Evolutionary conservation across 2,113 vertebrate species (phyloP), one percentile per base, ranked within the genome.

Genomic region (Hiodon tergisus): DNA sequence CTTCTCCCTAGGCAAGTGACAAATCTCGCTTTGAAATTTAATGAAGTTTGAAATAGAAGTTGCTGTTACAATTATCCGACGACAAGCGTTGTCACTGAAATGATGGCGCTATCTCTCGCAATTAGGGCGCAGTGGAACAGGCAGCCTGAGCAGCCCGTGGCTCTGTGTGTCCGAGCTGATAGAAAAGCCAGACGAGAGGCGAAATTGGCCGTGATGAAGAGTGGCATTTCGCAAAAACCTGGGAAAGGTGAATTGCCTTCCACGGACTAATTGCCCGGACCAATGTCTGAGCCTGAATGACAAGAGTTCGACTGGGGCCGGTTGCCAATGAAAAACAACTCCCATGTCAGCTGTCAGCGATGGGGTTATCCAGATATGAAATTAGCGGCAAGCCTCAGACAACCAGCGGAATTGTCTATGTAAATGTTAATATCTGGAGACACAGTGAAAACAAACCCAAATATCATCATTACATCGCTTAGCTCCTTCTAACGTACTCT

Each of bases 41-140:
- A 90, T 90, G 90, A 89, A 89, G 87, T 90, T 91, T 89, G 90
- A 90, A 91, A 91, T 88, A 81, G 89, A 85, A 88, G 88, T 86
- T 83, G 85, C 82, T 80, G 84, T 88, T 86, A 86, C 85, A 89
- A 89, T 89, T 89, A 90, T 88, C 85, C 80, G 79, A 77, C 75
- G 87, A 87, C 85, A 85, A 81, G 81, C 79, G 75, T 81, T 86
- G 87, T 91, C 87, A 85, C 83, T 83, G 82, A 76, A 76, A 77
- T 83, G 82, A 89, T 85, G 85, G 86, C 84, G 84, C 85, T 82
- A 85, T 86, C 82, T 78, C 78, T 77, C 72, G 80, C 86, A 88
- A 87, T 89, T 88, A 88, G 80, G 84, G 79, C 72, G 78, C 76
- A 77, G 84, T 80, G 73, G 14, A 51, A 78, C 4, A 10, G 70